Percentiles rank a stretch among this genome's conserved stretches.
Evolutionary conservation across 2,888 invertebrate genomes (phyloP).

Genomic region (Lithodes maja): DNA sequence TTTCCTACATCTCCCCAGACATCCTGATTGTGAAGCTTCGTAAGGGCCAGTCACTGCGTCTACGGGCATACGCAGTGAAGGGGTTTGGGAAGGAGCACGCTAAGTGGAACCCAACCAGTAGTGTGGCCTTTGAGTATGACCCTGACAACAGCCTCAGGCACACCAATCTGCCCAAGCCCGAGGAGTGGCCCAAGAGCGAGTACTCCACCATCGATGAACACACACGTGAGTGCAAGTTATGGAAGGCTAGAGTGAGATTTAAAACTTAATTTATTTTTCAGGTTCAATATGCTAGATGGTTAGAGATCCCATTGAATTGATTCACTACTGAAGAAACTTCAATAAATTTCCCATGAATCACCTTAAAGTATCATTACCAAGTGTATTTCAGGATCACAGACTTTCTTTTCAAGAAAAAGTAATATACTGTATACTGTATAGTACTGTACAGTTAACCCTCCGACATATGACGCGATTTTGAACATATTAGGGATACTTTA

Average conservation of each 20-base stretch:
- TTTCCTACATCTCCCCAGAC: slow-evolving; percentile 74
- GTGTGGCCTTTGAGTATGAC: slow-evolving; percentile 99
- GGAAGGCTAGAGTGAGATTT: neutral
- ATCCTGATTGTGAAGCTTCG: slow-evolving; percentile 84
- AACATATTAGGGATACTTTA: too few species aligned
- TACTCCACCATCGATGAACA: slow-evolving; percentile 95
- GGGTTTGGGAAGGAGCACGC: slow-evolving; percentile 99
- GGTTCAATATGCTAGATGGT: too few species aligned
- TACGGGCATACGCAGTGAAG: slow-evolving; percentile 97
- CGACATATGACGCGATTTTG: too few species aligned
- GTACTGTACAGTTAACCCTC: too few species aligned
- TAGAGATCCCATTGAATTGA: too few species aligned
- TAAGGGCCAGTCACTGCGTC: slow-evolving; percentile 93
- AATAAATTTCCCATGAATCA: too few species aligned
- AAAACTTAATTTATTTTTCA: neutral
- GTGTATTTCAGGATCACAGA: too few species aligned
- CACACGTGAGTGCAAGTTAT: slow-evolving; percentile 80
- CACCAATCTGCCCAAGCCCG: slow-evolving; percentile 95
- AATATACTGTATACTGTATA: too few species aligned
- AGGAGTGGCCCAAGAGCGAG: slow-evolving; percentile 99
- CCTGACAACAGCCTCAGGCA: slow-evolving; percentile 98
- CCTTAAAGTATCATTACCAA: too few species aligned
- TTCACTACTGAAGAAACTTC: too few species aligned
- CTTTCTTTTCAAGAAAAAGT: too few species aligned
- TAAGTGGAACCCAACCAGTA: slow-evolving; percentile 99